Evolutionary conservation across 2,888 invertebrate genomes (phyloP), one percentile per base, ranked within the genome.

Genomic region (Acanthacorydalis orientalis): DNA sequence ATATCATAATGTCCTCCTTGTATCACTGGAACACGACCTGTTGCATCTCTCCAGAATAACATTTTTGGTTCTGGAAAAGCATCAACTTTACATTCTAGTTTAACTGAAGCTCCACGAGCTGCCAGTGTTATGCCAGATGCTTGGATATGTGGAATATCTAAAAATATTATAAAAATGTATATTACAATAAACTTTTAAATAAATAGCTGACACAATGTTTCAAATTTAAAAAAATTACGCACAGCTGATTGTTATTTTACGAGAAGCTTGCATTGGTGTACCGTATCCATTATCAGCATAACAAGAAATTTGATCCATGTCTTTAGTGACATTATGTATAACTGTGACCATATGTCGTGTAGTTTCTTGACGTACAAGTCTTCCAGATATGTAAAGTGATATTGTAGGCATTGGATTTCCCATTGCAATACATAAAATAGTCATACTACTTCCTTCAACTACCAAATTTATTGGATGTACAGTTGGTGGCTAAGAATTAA

Each of bases 251-350:
- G 78, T 80, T 49, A 89, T 82, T 60, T 79, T 80, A 53, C 81
- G 72, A 0, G 84, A 81, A 0, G 87, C 82, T 62, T 88, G 86
- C 81, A 86, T 86, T 2, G 88, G 87, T 0, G 84, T 83, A 0
- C 88, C 88, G 58, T 84, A 86, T 1, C 87, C 88, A 59, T 89
- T 89, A 67, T 88, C 87, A 0, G 86, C 88, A 64, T 86, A 87
- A 63, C 89, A 89, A 0, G 86, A 83, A 51, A 89, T 82, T 62
- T 84, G 80, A 59, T 84, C 80, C 86, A 87, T 87, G 62, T 86
- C 85, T 2, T 82, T 72, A 0, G 85, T 84, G 10, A 89, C 82
- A 62, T 88, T 88, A 60, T 84, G 80, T 51, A 87, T 80, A n/a
- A 83, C 81, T 0, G 87, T 84, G 39, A 88, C 86, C 83, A 88